Conservation (phyloP, 1,140 invertebrate genomes). For the Euura lappo region DNA sequence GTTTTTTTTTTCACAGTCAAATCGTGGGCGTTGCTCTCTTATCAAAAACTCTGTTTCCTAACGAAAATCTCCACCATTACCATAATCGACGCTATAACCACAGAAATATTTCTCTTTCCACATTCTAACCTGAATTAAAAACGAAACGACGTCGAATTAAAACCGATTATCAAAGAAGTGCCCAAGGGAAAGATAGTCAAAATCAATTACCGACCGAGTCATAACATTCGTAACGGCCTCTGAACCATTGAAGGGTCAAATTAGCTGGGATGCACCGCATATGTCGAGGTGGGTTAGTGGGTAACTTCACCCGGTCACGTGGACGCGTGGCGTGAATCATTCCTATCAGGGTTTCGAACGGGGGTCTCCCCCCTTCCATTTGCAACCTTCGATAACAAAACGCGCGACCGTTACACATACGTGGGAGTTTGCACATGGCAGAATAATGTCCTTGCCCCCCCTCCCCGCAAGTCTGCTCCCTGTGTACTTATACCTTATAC, state of each 20-base stretch:
- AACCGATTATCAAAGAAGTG: background rate
- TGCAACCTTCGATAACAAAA: background rate
- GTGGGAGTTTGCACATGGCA: slow-evolving; percentile 4
- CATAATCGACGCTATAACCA: background rate
- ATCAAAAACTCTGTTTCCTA: background rate
- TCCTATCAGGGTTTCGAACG: background rate
- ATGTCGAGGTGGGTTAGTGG: background rate
- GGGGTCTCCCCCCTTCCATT: background rate
- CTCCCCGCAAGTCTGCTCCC: background rate
- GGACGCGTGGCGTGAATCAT: background rate
- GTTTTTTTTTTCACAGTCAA: background rate
- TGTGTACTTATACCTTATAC: background rate
- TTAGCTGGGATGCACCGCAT: slow-evolving; percentile 4
- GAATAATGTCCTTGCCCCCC: background rate
- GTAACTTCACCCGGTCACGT: background rate
- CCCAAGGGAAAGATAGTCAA: background rate
- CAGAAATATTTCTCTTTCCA: background rate
- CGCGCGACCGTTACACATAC: background rate
- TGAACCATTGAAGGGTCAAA: background rate
- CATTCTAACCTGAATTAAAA: background rate
- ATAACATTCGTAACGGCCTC: slow-evolving; percentile 1
- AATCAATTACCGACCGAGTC: background rate
- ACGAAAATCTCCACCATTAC: background rate
- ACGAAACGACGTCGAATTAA: background rate
- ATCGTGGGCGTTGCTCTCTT: background rate